Conservation (phyloP, 2,888 invertebrate genomes). For the Drosophila nr. fundita region DNA sequence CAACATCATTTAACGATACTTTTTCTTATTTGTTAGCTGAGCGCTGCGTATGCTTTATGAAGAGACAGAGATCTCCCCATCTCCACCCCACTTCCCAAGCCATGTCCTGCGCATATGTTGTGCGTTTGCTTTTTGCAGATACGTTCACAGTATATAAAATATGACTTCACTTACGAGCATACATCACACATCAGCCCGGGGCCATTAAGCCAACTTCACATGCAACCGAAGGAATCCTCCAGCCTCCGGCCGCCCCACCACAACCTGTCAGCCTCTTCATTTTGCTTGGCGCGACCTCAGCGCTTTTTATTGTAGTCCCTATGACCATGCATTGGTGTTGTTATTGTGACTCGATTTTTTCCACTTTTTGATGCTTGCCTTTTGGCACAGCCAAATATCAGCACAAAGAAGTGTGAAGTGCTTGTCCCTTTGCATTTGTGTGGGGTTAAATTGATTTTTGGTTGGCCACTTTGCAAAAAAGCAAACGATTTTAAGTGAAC, state of each 20-base stretch:
- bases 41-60: neutral
- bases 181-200: conserved; percentile 78
- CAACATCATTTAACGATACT: conserved; percentile 68
- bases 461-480: conserved; percentile 15
- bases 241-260: neutral
- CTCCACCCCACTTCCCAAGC: neutral
- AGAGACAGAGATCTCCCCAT: neutral
- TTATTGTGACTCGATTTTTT: conserved; percentile 27
- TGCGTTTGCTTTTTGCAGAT: conserved; percentile 46
- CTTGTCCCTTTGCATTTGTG: conserved; percentile 19
- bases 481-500: conserved; percentile 10
- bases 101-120: conserved; percentile 28
- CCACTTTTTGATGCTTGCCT: conserved; percentile 12
- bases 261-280: neutral
- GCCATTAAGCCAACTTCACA: conserved; percentile 75
- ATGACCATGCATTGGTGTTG: conserved; percentile 20
- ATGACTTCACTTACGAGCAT: conserved; percentile 82
- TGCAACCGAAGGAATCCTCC: conserved; percentile 28
- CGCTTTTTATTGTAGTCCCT: conserved; percentile 2
- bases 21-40: conserved; percentile 24
- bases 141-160: conserved; percentile 81
- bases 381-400: conserved; percentile 43
- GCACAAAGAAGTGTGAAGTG: conserved; percentile 40
- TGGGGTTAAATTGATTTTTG: conserved; percentile 32
- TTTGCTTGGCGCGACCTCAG: conserved; percentile 30